These are phyloP conservation scores for Cephalopterus ornatus DNA, from an alignment of 2,113 vertebrate genomes.

Conservation along the genomic window DNA sequence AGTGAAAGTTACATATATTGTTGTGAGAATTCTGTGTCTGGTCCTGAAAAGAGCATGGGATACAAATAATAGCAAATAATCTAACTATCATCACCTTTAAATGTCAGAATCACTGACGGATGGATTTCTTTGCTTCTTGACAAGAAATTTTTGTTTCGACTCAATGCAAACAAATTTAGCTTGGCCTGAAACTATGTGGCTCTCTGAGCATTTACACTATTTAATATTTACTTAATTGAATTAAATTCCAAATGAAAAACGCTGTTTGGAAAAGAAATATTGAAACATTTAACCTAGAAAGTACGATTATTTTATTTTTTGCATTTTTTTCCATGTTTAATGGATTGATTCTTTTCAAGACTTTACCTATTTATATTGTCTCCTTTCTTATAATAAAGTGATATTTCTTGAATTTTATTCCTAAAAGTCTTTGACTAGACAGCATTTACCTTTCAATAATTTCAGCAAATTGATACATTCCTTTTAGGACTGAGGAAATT, in stretches of 20 bases:
- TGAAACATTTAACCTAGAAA: background rate
- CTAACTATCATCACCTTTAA: background rate
- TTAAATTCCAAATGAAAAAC: background rate
- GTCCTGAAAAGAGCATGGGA: background rate
- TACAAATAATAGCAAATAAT: background rate
- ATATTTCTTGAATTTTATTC: background rate
- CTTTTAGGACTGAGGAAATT: background rate
- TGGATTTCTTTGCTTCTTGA: background rate
- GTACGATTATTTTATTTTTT: background rate
- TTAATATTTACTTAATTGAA: background rate
- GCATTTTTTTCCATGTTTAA: background rate
- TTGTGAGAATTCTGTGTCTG: background rate
- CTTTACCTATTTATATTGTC: background rate
- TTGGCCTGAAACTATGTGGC: background rate
- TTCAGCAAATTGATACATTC: background rate
- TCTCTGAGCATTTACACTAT: background rate
- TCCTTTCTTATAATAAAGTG: background rate
- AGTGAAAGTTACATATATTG: background rate
- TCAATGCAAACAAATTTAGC: background rate
- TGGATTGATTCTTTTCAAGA: background rate
- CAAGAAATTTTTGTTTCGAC: background rate
- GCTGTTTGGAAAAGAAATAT: background rate
- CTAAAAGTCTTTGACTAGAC: background rate
- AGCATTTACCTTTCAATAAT: background rate
- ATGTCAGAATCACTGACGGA: background rate